Evolutionary conservation across 1,140 invertebrate genomes (phyloP), one percentile per base, ranked within the genome.

Genomic region (Vanessa atalanta): DNA sequence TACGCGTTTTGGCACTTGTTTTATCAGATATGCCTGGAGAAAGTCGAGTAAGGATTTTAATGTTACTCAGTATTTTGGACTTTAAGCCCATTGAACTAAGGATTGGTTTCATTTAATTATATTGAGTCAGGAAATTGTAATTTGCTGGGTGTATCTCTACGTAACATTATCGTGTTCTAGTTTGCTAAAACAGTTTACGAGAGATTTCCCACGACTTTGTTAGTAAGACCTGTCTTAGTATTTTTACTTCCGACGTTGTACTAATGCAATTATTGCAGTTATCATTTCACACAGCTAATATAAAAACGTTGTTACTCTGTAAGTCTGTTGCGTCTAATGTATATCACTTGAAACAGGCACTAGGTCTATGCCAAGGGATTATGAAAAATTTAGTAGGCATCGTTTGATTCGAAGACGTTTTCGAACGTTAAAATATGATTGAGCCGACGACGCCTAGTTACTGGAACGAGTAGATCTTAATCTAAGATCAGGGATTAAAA

Each of bases 1-100:
- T 71, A 71, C 66, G n/a, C 47, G 60, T 63, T 71, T 71, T 71
- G 69, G 69, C 61, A 64, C 48, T 71, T 71, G 53, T 65, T 31
- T 64, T 71, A 64, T 64, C 48, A 64, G 61, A 71, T 71, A 14
- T 43, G 3, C 20, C 7, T 23, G n/a, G 66, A 57, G 66, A 69
- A 69, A 69, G 66, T 60, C 50, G 1, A 5, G 15, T 3, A 66
- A 66, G 47, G 57, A 61, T 61, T 23, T 6, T 60, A 60, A n/a
- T 26, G 23, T 13, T 37, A 1, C 48, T 23, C 26, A 11, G 15
- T 9, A 71, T 15, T 37, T 51, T 71, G n/a, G 20, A 15, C 48
- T 65, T 47, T 71, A 71, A 15, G 4, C 0, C 1, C 37, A 63
- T 63, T 2, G 12, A 20, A 53, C 67, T 73, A 63, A 63, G 11